Conservation (phyloP, 2,888 invertebrate species). For the Adelognathus sp. region DNA sequence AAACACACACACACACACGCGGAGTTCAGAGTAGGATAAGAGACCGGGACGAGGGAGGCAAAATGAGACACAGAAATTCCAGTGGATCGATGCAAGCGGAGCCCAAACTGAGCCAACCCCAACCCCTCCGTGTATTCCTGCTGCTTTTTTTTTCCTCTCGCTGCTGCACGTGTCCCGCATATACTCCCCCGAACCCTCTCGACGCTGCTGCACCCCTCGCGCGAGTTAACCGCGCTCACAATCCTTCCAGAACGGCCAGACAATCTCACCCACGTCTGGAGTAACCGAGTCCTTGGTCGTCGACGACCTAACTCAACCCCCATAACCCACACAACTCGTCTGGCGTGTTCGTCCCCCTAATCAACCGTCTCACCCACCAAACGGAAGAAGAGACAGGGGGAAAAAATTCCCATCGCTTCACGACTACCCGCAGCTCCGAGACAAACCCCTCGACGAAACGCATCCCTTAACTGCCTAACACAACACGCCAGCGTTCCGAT, state of each 20-base stretch:
- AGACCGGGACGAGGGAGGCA: slow-evolving; percentile 26
- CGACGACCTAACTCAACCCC: slow-evolving; percentile 54
- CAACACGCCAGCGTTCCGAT: slow-evolving; percentile 10
- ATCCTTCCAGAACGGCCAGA: not conserved
- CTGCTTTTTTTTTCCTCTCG: not conserved
- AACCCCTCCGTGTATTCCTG: slow-evolving; percentile 14
- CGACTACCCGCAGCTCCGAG: slow-evolving; percentile 40
- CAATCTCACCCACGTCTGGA: not conserved
- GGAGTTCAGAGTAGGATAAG: slow-evolving; percentile 35
- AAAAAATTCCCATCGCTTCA: slow-evolving; percentile 43
- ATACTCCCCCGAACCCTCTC: not conserved
- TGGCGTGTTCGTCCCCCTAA: slow-evolving; percentile 48
- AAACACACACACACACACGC: not conserved
- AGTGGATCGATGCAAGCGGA: slow-evolving; percentile 38
- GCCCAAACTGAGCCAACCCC: not conserved
- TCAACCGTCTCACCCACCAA: slow-evolving; percentile 33
- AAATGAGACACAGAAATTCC: slow-evolving; percentile 42
- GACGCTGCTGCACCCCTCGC: not conserved
- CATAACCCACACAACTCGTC: slow-evolving; percentile 32
- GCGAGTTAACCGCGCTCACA: not conserved
- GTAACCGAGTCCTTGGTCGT: slow-evolving; percentile 5
- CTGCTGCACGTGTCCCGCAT: slow-evolving; percentile 35
- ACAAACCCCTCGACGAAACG: slow-evolving; percentile 39
- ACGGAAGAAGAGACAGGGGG: not conserved
- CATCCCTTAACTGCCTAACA: slow-evolving; percentile 35